These are phyloP conservation scores for Spatulosminthurus flaviceps DNA, from an alignment of 2,888 invertebrate species.

Conservation along the genomic window DNA sequence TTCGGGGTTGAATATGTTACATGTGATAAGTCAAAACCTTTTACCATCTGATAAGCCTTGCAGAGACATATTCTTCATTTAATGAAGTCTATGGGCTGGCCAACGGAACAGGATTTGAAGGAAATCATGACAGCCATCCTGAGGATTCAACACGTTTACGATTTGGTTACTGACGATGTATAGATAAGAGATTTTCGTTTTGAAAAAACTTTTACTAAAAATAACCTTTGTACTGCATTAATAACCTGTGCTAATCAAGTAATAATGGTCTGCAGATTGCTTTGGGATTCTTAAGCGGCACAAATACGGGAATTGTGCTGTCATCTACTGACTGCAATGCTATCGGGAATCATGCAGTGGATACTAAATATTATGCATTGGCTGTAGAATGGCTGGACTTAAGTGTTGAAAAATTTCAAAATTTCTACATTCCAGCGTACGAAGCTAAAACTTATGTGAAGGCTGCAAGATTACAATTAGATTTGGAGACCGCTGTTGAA, in stretches of 20 bases:
- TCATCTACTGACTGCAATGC: constrained; percentile 13
- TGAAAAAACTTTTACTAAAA: no score
- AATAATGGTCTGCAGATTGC: not conserved
- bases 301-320: not conserved
- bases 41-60: constrained; percentile 15
- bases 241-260: no score
- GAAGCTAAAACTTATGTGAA: no score
- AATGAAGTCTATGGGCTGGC: constrained; percentile 25
- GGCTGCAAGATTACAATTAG: no score
- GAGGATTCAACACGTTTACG: constrained; percentile 29
- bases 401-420: no score
- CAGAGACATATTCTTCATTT: constrained; percentile 7
- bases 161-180: constrained; percentile 19
- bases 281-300: not conserved
- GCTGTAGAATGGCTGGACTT: constrained; percentile 51
- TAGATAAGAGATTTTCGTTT: not conserved
- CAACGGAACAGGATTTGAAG: constrained; percentile 1
- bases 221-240: no score
- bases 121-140: constrained; percentile 3
- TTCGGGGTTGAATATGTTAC: no score
- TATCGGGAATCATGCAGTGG: constrained; percentile 9
- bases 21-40: no score
- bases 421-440: no score
- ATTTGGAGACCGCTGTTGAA: no score
- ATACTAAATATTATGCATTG: constrained; percentile 15